phyloP scores from a whole-genome alignment of 2,888 invertebrate genomes.

The Drosophila acutilabella region DNA sequence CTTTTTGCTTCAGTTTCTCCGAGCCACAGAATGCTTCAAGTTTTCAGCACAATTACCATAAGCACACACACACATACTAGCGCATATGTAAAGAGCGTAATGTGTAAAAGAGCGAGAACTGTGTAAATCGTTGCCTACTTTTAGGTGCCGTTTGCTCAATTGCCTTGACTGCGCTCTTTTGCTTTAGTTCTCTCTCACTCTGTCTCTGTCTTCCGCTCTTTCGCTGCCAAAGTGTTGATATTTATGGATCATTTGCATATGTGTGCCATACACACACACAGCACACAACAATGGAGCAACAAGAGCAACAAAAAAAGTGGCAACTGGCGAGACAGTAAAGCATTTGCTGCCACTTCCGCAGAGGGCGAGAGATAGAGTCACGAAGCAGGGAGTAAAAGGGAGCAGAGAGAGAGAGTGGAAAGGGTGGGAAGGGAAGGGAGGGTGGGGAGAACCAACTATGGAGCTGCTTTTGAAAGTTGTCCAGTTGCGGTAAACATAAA shows the following conservation, averaged over 20 bases:
- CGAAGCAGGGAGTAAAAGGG: background rate
- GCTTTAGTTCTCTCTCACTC: background rate
- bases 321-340: constrained; percentile 78
- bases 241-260: constrained; percentile 81
- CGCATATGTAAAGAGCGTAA: background rate
- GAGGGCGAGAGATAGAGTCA: constrained; percentile 7
- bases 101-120: constrained; percentile 36
- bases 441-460: constrained; percentile 31
- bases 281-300: constrained; percentile 55
- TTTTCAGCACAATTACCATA: constrained; percentile 79
- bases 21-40: constrained; percentile 74
- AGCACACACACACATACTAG: constrained; percentile 46
- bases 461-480: constrained; percentile 80
- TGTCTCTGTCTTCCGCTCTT: constrained; percentile 1
- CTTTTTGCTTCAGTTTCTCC: constrained; percentile 54
- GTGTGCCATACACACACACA: constrained; percentile 58
- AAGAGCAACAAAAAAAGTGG: constrained; percentile 48
- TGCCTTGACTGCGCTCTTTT: constrained; percentile 37
- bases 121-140: constrained; percentile 75
- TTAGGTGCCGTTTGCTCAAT: constrained; percentile 66
- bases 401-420: background rate
- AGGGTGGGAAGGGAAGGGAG: background rate
- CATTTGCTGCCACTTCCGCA: constrained; percentile 78
- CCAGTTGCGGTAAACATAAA: constrained; percentile 81
- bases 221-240: constrained; percentile 70